These are phyloP conservation scores for Aleiodes sp. DNA, from an alignment of 1,140 invertebrate species.

Conservation along the genomic window DNA sequence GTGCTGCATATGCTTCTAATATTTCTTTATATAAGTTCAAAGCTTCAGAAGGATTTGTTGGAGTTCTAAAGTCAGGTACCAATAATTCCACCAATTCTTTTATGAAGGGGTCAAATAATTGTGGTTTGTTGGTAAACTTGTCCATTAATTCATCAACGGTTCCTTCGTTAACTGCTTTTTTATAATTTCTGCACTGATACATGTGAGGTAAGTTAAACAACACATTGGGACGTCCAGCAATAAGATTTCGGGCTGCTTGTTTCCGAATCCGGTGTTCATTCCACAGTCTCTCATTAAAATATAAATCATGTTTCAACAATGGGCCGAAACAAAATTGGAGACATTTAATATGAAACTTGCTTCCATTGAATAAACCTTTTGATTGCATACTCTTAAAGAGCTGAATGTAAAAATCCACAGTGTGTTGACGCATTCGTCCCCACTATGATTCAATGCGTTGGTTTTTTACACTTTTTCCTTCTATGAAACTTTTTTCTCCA, in stretches of 20 bases:
- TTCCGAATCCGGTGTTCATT: constrained; percentile 30
- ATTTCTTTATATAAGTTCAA: no score
- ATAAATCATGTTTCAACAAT: constrained; percentile 21
- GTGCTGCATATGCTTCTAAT: no score
- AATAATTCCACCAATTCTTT: no score
- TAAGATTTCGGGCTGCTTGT: constrained; percentile 9
- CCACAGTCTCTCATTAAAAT: background rate
- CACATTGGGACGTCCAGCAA: constrained; percentile 9
- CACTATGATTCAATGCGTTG: constrained; percentile 29
- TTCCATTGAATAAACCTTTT: constrained; percentile 14
- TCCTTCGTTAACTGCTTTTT: background rate
- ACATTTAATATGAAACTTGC: constrained; percentile 19
- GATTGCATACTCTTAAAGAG: constrained; percentile 21
- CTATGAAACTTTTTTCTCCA: constrained; percentile 19
- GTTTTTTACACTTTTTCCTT: constrained; percentile 27
- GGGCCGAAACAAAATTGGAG: constrained; percentile 29
- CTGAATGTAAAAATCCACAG: constrained; percentile 27
- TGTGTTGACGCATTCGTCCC: constrained; percentile 17
- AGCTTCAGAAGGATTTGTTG: no score
- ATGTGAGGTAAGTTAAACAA: constrained; percentile 18
- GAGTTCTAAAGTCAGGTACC: no score
- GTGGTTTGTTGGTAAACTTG: constrained; percentile 10
- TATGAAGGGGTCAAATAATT: no score
- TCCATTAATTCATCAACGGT: constrained; percentile 4
- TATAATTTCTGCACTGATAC: background rate